These are phyloP conservation scores for Lepisosteus osseus DNA, from an alignment of 2,113 vertebrate genomes.

Conservation along the genomic window DNA sequence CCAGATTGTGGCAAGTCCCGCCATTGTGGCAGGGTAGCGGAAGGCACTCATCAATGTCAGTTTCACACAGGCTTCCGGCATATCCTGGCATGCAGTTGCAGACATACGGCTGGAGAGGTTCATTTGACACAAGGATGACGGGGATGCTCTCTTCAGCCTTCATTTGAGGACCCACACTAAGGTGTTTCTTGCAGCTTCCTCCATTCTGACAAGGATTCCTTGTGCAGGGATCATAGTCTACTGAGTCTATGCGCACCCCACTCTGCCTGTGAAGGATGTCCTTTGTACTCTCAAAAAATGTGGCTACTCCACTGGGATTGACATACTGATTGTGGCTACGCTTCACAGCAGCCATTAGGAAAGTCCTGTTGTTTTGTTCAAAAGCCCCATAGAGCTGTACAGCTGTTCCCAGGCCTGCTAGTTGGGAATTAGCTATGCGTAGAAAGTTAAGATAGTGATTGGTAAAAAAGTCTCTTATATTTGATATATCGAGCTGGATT, in stretches of 20 bases:
- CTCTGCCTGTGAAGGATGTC: slow-evolving; percentile 86
- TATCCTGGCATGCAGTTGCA: slow-evolving; percentile 90
- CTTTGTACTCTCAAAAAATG: slow-evolving; percentile 96
- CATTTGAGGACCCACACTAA: slow-evolving; percentile 71
- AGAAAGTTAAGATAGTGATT: slow-evolving; percentile 91
- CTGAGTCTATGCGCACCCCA: slow-evolving; percentile 83
- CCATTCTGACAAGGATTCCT: slow-evolving; percentile 87
- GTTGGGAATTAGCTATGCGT: slow-evolving; percentile 83
- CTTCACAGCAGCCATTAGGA: slow-evolving; percentile 84
- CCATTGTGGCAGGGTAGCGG: slow-evolving; percentile 91
- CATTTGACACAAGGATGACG: slow-evolving; percentile 81
- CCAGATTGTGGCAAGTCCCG: slow-evolving; percentile 89
- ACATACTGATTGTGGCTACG: slow-evolving; percentile 81
- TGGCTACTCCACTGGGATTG: slow-evolving; percentile 85
- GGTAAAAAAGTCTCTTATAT: slow-evolving; percentile 76
- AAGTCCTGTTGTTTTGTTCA: slow-evolving; percentile 83
- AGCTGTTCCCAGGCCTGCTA: slow-evolving; percentile 83
- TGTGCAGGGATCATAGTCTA: slow-evolving; percentile 88
- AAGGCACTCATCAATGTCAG: slow-evolving; percentile 85
- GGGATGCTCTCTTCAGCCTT: slow-evolving; percentile 79
- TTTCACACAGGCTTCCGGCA: slow-evolving; percentile 78
- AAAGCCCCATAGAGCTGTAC: slow-evolving; percentile 84
- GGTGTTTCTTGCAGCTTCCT: slow-evolving; percentile 81
- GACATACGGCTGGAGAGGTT: slow-evolving; percentile 79
- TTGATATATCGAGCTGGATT: slow-evolving; percentile 73